Percentiles rank a stretch among this genome's conserved stretches.
phyloP scores from a whole-genome alignment of 2,797 vertebrate species.

The Geotrypetes seraphini region DNA sequence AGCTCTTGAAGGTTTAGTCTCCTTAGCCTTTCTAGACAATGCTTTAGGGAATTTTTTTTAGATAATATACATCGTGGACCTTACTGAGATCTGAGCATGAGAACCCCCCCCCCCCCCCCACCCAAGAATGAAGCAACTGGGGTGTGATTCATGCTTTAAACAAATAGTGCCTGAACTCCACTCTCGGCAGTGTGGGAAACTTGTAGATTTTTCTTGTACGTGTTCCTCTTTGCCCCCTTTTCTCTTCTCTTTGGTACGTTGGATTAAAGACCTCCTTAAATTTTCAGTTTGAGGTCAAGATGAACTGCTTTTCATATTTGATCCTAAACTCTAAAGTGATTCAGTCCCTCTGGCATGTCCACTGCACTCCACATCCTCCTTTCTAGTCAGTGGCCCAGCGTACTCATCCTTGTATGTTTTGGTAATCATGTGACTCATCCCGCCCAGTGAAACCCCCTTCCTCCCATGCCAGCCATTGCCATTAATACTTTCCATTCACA shows the following conservation, averaged over 20 bases:
- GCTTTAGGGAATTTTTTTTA: neutral
- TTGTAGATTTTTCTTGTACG: conserved; percentile 29
- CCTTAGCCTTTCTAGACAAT: too few species aligned
- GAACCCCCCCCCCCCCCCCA: too few species aligned
- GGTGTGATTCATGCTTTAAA: conserved; percentile 1
- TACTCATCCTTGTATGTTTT: conserved; percentile 12
- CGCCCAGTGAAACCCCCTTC: conserved; percentile 8
- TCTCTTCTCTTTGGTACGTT: too few species aligned
- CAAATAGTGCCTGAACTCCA: neutral
- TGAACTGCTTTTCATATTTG: conserved; percentile 32
- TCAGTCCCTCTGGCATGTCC: conserved; percentile 15
- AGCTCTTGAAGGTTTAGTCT: conserved; percentile 1
- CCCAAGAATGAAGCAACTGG: conserved; percentile 4
- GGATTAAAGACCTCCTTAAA: too few species aligned
- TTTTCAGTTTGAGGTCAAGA: conserved; percentile 21
- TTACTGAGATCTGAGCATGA: neutral
- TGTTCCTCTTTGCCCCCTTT: conserved; percentile 35
- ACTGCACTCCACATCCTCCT: conserved; percentile 1
- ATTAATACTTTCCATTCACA: neutral
- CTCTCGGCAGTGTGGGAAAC: conserved; percentile 24
- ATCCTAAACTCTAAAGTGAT: conserved; percentile 23
- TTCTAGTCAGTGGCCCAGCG: conserved; percentile 16
- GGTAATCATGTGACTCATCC: conserved; percentile 5
- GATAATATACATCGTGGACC: neutral
- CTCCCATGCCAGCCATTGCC: conserved; percentile 3